Base-by-base conservation (phyloP, 2,797 vertebrate genomes). In the Sebastes minor region DNA sequence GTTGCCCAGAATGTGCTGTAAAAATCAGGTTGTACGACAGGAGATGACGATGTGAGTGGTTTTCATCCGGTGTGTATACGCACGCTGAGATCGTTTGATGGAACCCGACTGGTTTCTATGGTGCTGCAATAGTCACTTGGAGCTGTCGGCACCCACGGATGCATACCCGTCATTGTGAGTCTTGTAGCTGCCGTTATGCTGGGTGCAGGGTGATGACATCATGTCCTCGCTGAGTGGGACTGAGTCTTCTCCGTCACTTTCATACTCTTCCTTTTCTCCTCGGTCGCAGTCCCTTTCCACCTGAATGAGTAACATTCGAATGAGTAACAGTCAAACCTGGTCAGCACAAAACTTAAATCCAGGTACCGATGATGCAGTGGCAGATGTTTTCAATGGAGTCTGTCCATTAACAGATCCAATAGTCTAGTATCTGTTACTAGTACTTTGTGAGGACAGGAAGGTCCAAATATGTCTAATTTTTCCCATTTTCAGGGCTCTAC, bases 101-200 rank as follows among this genome's bases (percentile, higher is more conserved):
- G 20, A n/a, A 8, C 52, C 4, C 18, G 25, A 8, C 53, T 42
- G 8, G 57, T 66, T 65, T 77, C 32, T 22, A 7, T 1, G 9
- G 27, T 3, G 52, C 2, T 13, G 23, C 5, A 8, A 56, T 0
- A 71, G 70, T 94, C 91, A 94, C 85, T 97, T 95, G 80, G 91
- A 87, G 3, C 76, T 68, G 70, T 94, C 90, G 2, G 95, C 86
- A 67, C 94, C 93, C 89, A 88, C 28, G 12, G 93, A 38, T 0
- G 91, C 87, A 4, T 92, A 91, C 56, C 95, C 95, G 57, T 97
- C 84, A 0, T 8, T 74, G 82, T 60, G 84, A 33, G 85, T 94
- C 86, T 94, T 95, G 93, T 96, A 98, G 93, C 95, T 97, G 73
- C 98, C 98, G 4, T 99, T 99, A 77, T 97, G 97, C 59, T 96